These are phyloP conservation scores for Ochotona curzoniae DNA, from an alignment of 2,113 vertebrate species.

Conservation along the genomic window DNA sequence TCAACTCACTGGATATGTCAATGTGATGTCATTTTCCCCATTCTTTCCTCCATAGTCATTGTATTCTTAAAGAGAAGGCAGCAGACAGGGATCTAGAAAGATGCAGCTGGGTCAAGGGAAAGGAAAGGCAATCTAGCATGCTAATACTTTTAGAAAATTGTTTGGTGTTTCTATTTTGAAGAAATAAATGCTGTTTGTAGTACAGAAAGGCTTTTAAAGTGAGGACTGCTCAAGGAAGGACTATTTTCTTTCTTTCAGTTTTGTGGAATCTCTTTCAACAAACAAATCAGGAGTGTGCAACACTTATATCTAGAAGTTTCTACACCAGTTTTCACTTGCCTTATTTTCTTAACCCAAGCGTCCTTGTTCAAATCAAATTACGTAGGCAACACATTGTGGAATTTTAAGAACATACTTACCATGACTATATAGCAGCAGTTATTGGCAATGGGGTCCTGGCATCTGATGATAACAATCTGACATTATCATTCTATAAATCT, in stretches of 20 bases:
- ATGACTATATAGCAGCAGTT: not conserved
- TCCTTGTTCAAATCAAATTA: conserved; percentile 12
- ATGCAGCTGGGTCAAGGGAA: not conserved
- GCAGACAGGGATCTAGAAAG: not conserved
- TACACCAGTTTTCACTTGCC: not conserved
- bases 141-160: conserved; percentile 43
- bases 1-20: not conserved
- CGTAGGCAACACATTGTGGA: not conserved
- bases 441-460: not conserved
- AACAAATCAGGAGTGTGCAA: not conserved
- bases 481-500: not conserved
- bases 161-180: conserved; percentile 51
- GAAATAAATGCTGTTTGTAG: conserved; percentile 50
- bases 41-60: not conserved
- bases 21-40: not conserved
- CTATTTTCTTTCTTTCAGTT: conserved; percentile 38
- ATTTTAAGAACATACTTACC: not conserved
- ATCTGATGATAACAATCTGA: not conserved
- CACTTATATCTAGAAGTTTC: not conserved
- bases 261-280: conserved; percentile 40
- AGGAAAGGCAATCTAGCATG: not conserved
- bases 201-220: conserved; percentile 8
- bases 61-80: not conserved
- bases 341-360: not conserved
- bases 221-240: not conserved